Percentiles rank a stretch among this genome's conserved stretches.
Conservation (phyloP, 2,113 vertebrate species). For the Vulpes ferrilata region DNA sequence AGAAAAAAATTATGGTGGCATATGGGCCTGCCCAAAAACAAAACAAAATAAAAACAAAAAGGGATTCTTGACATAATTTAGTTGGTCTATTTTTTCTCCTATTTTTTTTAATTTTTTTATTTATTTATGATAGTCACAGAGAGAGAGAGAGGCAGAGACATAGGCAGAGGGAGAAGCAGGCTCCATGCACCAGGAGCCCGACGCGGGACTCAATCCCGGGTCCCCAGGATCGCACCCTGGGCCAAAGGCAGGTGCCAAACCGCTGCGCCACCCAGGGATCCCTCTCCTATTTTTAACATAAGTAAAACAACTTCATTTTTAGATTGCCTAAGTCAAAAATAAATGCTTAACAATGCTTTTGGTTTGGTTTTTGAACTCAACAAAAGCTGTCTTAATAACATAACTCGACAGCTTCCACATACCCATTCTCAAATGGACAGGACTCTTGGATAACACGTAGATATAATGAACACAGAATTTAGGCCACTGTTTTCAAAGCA, state of each 20-base stretch:
- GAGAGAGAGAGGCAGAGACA: too few species aligned
- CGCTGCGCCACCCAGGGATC: too few species aligned
- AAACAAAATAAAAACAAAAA: not conserved
- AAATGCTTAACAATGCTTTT: constrained; percentile 50
- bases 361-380: constrained; percentile 17
- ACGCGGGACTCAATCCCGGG: too few species aligned
- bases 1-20: not conserved
- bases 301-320: constrained; percentile 50
- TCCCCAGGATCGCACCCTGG: too few species aligned
- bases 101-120: not conserved
- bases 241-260: too few species aligned
- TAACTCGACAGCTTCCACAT: not conserved
- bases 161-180: too few species aligned
- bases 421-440: not conserved
- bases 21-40: not conserved
- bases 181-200: too few species aligned
- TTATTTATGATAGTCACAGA: too few species aligned
- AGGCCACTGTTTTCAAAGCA: not conserved
- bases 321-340: constrained; percentile 11
- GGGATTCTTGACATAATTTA: not conserved
- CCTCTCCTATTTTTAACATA: not conserved
- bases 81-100: not conserved
- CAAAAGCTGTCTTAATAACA: not conserved
- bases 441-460: constrained; percentile 4
- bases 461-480: constrained; percentile 45